Evolutionary conservation across 2,113 vertebrate genomes (phyloP).

Genomic region (Typhlomys cinereus): DNA sequence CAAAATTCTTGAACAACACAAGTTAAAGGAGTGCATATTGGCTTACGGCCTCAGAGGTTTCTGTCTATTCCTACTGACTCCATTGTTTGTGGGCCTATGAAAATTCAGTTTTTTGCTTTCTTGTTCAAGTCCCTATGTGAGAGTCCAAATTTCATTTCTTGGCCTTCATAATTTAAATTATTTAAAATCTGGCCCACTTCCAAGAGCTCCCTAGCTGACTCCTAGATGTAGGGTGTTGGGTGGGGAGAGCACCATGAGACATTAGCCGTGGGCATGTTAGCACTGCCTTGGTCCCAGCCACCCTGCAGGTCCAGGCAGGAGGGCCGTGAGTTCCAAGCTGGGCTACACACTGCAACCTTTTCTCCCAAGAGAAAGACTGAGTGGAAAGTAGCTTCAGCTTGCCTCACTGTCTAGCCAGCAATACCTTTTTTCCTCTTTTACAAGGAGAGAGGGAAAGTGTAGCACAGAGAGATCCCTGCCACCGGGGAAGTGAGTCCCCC

Average conservation of each 20-base stretch:
- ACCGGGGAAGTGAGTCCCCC: neutral
- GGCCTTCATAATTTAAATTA: no score
- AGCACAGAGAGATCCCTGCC: neutral
- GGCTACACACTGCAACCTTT: neutral
- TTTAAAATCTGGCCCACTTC: no score
- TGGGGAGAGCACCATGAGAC: no score
- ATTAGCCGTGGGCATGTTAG: no score
- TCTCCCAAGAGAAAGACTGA: neutral
- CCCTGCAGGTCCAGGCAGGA: no score
- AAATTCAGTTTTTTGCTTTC: no score
- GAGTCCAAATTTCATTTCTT: no score
- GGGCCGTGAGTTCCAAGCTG: no score
- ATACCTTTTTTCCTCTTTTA: neutral
- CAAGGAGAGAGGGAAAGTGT: neutral
- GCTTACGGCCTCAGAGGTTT: neutral
- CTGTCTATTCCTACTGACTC: neutral
- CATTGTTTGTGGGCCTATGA: neutral
- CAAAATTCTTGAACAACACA: neutral
- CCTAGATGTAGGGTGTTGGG: no score
- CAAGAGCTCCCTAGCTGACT: no score
- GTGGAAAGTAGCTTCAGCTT: neutral
- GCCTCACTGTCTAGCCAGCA: neutral
- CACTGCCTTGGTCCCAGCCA: no score
- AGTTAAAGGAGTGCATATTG: neutral
- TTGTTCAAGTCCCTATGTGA: no score